A percentile compares a stretch with the other conserved stretches of the same genome.
Conservation (phyloP, 2,888 invertebrate genomes). For the Hyles lineata region DNA sequence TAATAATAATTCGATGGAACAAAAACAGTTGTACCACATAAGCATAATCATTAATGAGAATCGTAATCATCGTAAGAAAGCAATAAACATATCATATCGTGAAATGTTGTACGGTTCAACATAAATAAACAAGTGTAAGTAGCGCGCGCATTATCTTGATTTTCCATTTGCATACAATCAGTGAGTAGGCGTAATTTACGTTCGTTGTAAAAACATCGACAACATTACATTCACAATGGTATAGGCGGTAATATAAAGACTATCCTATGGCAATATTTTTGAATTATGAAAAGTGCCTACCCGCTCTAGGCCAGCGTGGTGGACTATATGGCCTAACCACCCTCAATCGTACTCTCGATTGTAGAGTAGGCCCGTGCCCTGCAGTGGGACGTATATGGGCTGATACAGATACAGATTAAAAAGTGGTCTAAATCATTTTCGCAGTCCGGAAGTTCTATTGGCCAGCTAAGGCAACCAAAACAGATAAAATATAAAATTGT, state of each 20-base stretch:
- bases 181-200: conserved; percentile 13
- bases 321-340: no score
- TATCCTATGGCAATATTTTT: neutral
- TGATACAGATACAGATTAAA: no score
- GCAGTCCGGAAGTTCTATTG: no score
- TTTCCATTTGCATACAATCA: conserved; percentile 19
- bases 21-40: neutral
- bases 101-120: conserved; percentile 22
- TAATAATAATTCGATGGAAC: no score
- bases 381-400: no score
- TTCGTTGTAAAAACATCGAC: neutral
- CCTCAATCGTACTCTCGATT: no score
- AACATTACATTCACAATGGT: neutral
- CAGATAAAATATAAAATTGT: no score
- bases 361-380: no score
- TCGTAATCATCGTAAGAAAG: conserved; percentile 4
- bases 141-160: conserved; percentile 12
- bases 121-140: conserved; percentile 13
- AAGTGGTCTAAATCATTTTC: no score
- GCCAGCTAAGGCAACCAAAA: no score
- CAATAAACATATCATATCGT: conserved; percentile 14
- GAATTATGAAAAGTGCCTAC: no score
- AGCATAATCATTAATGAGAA: neutral
- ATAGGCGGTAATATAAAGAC: neutral
- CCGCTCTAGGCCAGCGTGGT: no score